Base-by-base conservation (phyloP, 2,888 invertebrate genomes). In the Argynnis bischoffii region DNA sequence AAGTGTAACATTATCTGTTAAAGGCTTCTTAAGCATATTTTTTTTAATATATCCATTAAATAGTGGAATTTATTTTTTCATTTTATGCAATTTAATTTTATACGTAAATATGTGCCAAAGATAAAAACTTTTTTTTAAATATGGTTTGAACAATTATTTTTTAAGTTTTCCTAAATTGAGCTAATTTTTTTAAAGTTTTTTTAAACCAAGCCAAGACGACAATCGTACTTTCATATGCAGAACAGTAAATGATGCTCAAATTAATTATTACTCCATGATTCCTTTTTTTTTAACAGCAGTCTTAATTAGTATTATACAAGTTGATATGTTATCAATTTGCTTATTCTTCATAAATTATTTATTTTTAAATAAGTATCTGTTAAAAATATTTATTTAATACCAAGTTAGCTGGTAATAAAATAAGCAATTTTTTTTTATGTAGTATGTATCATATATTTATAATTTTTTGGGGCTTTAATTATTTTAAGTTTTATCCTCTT, bases 51-150 rank as follows among this genome's bases (percentile, higher is more conserved):
- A 41, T 11, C 11, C 35, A 41, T 41, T 47, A 16, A 26, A 26
- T 47, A 18, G 18, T 8, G 2, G 13, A 56, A 55, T 55, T 35
- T 11, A 21, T 47, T 16, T 3, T 6, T 47, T 57, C 26, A 15
- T 53, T 41, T 41, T 15, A 47, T 47, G 14, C 8, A 5, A 57
- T n/a, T 26, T 48, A 59, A n/a, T 59, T 47, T 47, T 31, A 16
- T 48, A 48, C n/a, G 26, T n/a, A 59, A 46, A 47, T 26, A 26
- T 48, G 59, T 59, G 59, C 59, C 59, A 59, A 59, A 59, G 57
- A 59, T 15, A 15, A 11, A 4, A 16, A 11, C n/a, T 41, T 41
- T 41, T 35, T 41, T 41, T 41, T 41, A 8, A 41, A n/a, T 59
- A 31, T 16, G 59, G 47, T n/a, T 59, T 48, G 16, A 41, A 16